phyloP scores from a whole-genome alignment of 2,797 vertebrate species.

The Cynopterus sphinx region DNA sequence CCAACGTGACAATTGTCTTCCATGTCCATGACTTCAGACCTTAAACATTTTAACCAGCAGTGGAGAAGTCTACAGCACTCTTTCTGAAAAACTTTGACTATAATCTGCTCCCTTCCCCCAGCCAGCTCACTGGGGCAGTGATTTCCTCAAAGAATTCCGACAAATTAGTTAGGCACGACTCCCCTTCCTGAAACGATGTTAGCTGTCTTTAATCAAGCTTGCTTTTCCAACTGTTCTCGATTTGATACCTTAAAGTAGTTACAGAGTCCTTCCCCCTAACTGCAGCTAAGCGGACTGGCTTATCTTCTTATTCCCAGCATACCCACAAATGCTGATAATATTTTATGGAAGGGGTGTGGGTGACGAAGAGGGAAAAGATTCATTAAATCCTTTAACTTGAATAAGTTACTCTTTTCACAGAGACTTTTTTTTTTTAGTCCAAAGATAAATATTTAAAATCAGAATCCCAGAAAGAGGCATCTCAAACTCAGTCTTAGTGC shows the following conservation, averaged over 20 bases:
- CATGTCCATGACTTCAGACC: slow-evolving; percentile 86
- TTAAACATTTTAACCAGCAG: slow-evolving; percentile 86
- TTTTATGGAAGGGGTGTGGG: not conserved
- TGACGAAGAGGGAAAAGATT: not conserved
- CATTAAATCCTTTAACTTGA: slow-evolving; percentile 27
- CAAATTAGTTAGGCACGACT: slow-evolving; percentile 87
- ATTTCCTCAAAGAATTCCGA: slow-evolving; percentile 89
- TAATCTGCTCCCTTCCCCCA: slow-evolving; percentile 81
- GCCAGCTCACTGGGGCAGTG: slow-evolving; percentile 80
- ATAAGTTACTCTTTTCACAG: slow-evolving; percentile 9
- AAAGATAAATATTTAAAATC: slow-evolving; percentile 64
- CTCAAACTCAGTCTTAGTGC: not conserved
- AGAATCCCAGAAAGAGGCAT: slow-evolving; percentile 22
- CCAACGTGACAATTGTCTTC: slow-evolving; percentile 82
- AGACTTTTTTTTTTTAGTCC: not conserved
- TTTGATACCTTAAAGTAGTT: slow-evolving; percentile 83
- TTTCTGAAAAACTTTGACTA: slow-evolving; percentile 82
- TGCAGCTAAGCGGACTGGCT: slow-evolving; percentile 70
- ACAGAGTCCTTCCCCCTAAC: slow-evolving; percentile 70
- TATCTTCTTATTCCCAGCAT: slow-evolving; percentile 73
- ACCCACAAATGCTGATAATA: slow-evolving; percentile 38
- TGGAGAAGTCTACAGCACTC: slow-evolving; percentile 83
- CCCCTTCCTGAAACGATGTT: slow-evolving; percentile 85
- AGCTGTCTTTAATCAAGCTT: slow-evolving; percentile 88
- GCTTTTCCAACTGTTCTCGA: slow-evolving; percentile 87